Base-by-base conservation (phyloP, 2,113 vertebrate species). In the Verasper variegatus region DNA sequence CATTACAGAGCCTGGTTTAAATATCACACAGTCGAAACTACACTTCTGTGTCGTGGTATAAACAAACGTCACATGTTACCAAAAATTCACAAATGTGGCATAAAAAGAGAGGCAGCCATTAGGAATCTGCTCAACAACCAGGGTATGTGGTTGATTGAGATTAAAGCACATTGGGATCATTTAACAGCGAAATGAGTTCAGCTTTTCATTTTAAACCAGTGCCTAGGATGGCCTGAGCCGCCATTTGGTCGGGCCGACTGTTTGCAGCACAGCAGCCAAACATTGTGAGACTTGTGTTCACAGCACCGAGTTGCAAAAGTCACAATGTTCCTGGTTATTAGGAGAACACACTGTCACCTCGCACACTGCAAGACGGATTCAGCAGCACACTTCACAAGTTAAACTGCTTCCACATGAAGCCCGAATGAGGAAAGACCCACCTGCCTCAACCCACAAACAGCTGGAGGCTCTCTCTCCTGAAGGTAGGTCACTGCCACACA, bases 381-480 rank as follows among this genome's bases (percentile, higher is more conserved):
- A 18, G 47, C 47, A 17, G 47, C 47, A 49, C 15, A 27, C 47
- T 18, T 4, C 47, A 18, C 47, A 18, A 51, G 47, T 51, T 17
- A 51, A 51, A 51, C 47, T 18, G 47, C 47, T 51, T 20, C 47
- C 15, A 3, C 47, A 15, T 51, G 47, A 20, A 51, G 1, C 64
- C 78, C 82, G 86, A 68, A 84, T 79, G 79, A 74, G 75, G 24
- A 68, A 5, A 58, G 26, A 58, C 3, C 40, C 40, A 42, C 40
- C 40, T 2, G 40, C 40, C 40, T 42, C 40, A 20, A 42, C 60
- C 63, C 54, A 27, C 62, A 68, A 82, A 86, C 76, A 80, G 82
- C 78, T 87, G 76, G 76, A 82, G 83, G 78, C 78, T 76, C 68
- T 76, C 14, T 74, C 68, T 82, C 75, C 78, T 57, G 3, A 71